Evolutionary conservation across 2,113 vertebrate genomes (phyloP).

Genomic region (Phyllostomus hastatus): DNA sequence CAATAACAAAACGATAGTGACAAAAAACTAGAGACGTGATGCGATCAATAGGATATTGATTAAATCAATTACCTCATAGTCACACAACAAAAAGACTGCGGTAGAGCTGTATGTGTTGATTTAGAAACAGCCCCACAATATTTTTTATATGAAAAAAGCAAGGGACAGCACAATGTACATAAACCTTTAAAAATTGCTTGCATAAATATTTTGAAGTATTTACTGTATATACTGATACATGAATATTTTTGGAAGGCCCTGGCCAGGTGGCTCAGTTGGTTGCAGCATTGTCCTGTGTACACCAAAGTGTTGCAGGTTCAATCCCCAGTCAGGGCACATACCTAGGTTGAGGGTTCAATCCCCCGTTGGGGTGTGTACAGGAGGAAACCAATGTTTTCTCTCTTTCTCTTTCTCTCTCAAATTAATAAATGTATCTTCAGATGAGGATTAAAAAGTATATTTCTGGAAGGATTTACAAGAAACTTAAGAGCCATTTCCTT

Average conservation of each 20-base stretch:
- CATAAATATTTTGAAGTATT: not conserved
- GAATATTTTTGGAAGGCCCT: not conserved
- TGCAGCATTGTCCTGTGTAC: too few relatives aligned
- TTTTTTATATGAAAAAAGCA: not conserved
- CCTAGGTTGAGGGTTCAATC: too few relatives aligned
- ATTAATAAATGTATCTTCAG: too few relatives aligned
- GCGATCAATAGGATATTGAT: not conserved
- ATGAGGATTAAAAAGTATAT: too few relatives aligned
- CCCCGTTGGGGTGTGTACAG: too few relatives aligned
- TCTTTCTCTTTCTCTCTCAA: too few relatives aligned
- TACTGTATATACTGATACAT: not conserved
- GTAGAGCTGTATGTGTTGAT: not conserved
- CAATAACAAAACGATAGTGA: not conserved
- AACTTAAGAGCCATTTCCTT: not conserved
- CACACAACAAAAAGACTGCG: not conserved
- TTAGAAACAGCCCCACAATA: not conserved
- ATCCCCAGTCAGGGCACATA: too few relatives aligned
- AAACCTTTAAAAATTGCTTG: not conserved
- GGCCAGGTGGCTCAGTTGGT: too few relatives aligned
- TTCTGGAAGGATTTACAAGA: not conserved
- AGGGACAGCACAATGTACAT: not conserved
- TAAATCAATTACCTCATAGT: not conserved
- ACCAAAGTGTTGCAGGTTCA: too few relatives aligned
- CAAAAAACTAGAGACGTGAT: not conserved
- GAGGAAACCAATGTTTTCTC: too few relatives aligned